phyloP scores from a whole-genome alignment of 1,140 invertebrate species.

The Atta cephalotes region DNA sequence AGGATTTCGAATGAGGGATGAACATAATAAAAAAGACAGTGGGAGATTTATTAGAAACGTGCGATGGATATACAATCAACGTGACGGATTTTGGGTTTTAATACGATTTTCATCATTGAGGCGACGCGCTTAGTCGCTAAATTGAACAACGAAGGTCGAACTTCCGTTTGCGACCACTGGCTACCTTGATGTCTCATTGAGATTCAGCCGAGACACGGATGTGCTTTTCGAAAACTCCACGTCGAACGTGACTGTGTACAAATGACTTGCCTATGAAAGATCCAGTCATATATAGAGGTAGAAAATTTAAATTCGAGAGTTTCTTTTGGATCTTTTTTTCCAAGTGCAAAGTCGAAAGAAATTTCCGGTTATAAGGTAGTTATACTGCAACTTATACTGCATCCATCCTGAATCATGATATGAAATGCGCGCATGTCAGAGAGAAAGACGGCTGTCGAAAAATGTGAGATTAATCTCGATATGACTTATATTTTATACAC shows the following conservation, averaged over 20 bases:
- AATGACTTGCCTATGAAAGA: constrained; percentile 27
- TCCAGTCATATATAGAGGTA: neutral
- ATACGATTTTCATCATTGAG: too few species aligned
- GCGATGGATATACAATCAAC: neutral
- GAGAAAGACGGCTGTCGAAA: neutral
- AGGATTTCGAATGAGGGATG: neutral
- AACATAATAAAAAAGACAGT: neutral
- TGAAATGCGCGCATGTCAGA: neutral
- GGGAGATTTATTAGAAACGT: neutral
- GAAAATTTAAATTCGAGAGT: constrained; percentile 24
- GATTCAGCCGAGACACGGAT: constrained; percentile 44
- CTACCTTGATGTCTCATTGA: constrained; percentile 40
- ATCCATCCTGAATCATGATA: neutral
- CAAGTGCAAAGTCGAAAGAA: neutral
- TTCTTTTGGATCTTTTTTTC: neutral
- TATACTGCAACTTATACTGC: neutral
- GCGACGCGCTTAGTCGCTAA: neutral
- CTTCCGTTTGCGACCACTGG: neutral
- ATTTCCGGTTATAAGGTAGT: neutral
- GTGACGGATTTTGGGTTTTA: neutral
- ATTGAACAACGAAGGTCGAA: constrained; percentile 38
- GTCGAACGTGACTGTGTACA: constrained; percentile 45
- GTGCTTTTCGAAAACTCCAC: constrained; percentile 45
- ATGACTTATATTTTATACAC: constrained; percentile 35
- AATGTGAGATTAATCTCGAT: constrained; percentile 18